Conservation (phyloP, 2,888 invertebrate genomes). For the Sinelater perroti region DNA sequence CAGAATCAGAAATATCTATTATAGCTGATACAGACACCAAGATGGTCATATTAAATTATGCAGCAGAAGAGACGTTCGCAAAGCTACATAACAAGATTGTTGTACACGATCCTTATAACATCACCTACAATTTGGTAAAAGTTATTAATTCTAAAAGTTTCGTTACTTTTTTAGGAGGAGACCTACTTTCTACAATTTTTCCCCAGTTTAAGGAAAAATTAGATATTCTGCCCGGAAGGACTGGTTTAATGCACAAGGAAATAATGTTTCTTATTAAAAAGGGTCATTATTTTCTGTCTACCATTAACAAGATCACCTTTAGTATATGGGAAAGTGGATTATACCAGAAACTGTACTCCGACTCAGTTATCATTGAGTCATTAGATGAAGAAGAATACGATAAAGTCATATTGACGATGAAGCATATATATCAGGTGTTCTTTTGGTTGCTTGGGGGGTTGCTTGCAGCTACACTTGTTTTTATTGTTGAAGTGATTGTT, state of each 20-base stretch:
- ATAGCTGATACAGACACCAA: background rate
- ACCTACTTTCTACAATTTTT: background rate
- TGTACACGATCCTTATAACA: background rate
- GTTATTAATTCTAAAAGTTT: constrained; percentile 3
- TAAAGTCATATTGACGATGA: background rate
- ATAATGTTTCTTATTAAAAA: constrained; percentile 3
- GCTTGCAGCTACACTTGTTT: background rate
- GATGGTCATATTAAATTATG: background rate
- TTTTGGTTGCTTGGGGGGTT: background rate
- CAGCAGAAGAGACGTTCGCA: background rate
- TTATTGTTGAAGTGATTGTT: background rate
- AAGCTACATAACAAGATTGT: constrained; percentile 2
- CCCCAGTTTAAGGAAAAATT: constrained; percentile 2
- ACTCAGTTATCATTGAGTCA: background rate
- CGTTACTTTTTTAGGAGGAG: background rate
- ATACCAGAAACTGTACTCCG: constrained; percentile 8
- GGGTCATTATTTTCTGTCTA: constrained; percentile 17
- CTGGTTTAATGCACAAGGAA: constrained; percentile 4
- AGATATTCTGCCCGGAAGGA: background rate
- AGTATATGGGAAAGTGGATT: constrained; percentile 11
- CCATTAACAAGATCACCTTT: constrained; percentile 1
- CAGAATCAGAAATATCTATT: background rate
- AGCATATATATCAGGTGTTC: background rate
- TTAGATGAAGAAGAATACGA: background rate
- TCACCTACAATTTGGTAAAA: background rate